A percentile compares a stretch with the other conserved stretches of the same genome.
phyloP scores from a whole-genome alignment of 1,140 invertebrate species.

The Portunus trituberculatus region DNA sequence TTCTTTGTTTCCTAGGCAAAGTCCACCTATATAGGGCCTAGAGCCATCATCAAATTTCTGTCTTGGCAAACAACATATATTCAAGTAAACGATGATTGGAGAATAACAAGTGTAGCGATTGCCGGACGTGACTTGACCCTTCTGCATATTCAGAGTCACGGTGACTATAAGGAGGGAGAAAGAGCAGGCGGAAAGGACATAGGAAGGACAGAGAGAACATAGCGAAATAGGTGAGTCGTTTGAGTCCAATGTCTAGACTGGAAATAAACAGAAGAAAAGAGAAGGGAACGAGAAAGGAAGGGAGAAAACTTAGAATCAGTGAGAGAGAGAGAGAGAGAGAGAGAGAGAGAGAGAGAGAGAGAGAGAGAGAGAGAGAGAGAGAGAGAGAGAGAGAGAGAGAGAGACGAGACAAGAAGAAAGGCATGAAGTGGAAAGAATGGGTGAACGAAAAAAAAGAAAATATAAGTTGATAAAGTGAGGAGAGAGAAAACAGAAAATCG shows the following conservation, averaged over 20 bases:
- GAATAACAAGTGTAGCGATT: not conserved
- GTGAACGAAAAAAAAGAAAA: too few relatives aligned
- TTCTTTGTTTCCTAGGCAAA: not conserved
- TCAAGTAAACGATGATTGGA: not conserved
- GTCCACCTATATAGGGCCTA: not conserved
- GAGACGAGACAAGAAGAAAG: too few relatives aligned
- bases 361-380: too few relatives aligned
- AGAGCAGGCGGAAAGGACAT: not conserved
- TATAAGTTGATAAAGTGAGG: too few relatives aligned
- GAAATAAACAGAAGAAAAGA: not conserved
- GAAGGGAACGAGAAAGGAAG: not conserved
- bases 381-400: too few relatives aligned
- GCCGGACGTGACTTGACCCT: not conserved
- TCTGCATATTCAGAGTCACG: not conserved
- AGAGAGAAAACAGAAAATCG: too few relatives aligned
- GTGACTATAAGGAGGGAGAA: not conserved
- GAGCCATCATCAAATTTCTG: not conserved
- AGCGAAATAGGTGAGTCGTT: not conserved
- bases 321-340: constrained; percentile 3
- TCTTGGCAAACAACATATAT: not conserved
- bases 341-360: not conserved
- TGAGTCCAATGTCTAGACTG: not conserved
- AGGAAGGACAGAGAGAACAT: not conserved
- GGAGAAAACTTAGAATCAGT: not conserved
- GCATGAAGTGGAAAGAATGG: too few relatives aligned